Base-by-base conservation (phyloP, 2,113 vertebrate species). In the Fregetta grallaria region DNA sequence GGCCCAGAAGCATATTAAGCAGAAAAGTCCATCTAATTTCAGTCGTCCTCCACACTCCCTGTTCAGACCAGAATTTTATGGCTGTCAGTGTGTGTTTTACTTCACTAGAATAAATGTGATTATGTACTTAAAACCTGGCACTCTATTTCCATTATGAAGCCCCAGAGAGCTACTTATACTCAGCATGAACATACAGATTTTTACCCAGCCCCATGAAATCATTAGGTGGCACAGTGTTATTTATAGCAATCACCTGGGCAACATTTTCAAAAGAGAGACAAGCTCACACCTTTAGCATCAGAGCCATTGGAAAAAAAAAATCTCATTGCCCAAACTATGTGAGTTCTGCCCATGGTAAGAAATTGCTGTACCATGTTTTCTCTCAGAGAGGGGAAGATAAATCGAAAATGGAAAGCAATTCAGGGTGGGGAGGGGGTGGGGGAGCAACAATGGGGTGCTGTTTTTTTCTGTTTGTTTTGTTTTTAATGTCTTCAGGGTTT, bases 401-500 rank as follows among this genome's bases (percentile, higher is more conserved):
- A 9, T 22, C 1, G 2, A 95, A 84, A 94, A 36, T 5, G 32
- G 47, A 91, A 92, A 75, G 27, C 34, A 55, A 52, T 42, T 78
- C 4, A 30, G 13, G 21, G 19, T 14, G 16, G 29, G 7, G 5
- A 6, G 17, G 1, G 14, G 18, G 20, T 10, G 9, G 12, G 4
- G 5, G 2, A 32, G 13, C 12, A 95, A 74, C 10, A 78, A 26
- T 2, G 34, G 15, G 6, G 9, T 56, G 12, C 10, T 59, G 20
- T 3, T 4, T 0, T 1, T 13, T 44, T 53, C 38, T 68, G 11
- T 50, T 44, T 61, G n/a, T 2, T 72, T 67, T 45, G 9, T 1
- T 73, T 95, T 56, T 38, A 89, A 27, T 23, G 13, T 59, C 47
- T 83, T 77, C n/a, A 40, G 34, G 22, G 50, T 27, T 52, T 83